phyloP scores from a whole-genome alignment of 2,797 vertebrate species.

The Periparus ater region DNA sequence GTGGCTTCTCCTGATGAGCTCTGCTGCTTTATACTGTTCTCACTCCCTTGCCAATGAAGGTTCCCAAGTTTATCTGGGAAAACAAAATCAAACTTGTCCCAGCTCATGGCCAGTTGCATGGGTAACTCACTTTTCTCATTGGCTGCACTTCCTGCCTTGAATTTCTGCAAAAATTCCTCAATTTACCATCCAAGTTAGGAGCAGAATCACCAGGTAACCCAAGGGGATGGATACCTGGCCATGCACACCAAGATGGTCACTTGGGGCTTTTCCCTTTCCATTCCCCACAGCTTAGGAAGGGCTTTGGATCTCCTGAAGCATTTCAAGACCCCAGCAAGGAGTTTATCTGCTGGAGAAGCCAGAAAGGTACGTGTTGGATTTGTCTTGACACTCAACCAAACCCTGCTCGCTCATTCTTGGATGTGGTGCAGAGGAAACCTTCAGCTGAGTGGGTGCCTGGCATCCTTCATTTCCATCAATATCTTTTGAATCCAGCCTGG shows the following conservation, averaged over 20 bases:
- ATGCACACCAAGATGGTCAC: neutral
- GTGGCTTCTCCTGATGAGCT: neutral
- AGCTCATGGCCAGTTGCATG: neutral
- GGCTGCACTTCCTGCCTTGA: neutral
- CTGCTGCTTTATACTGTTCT: neutral
- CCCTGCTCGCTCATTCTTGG: neutral
- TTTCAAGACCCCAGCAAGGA: constrained; percentile 81
- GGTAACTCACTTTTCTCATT: neutral
- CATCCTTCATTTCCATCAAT: neutral
- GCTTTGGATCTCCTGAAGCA: constrained; percentile 85
- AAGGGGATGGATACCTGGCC: neutral
- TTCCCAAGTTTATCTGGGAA: neutral
- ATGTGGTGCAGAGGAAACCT: neutral
- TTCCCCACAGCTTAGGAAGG: constrained; percentile 79
- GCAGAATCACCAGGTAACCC: neutral
- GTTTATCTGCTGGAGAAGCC: constrained; percentile 79
- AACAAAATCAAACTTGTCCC: neutral
- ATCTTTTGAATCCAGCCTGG: neutral
- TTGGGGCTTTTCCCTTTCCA: neutral
- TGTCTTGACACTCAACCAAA: neutral
- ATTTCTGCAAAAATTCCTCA: neutral
- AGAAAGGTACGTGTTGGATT: constrained; percentile 79
- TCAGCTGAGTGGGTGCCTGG: neutral
- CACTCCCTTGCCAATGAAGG: neutral
- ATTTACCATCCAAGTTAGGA: neutral